Percentiles rank a stretch among this genome's conserved stretches.
Conservation (phyloP, 2,797 vertebrate genomes). For the Scomberomorus guttatus region DNA sequence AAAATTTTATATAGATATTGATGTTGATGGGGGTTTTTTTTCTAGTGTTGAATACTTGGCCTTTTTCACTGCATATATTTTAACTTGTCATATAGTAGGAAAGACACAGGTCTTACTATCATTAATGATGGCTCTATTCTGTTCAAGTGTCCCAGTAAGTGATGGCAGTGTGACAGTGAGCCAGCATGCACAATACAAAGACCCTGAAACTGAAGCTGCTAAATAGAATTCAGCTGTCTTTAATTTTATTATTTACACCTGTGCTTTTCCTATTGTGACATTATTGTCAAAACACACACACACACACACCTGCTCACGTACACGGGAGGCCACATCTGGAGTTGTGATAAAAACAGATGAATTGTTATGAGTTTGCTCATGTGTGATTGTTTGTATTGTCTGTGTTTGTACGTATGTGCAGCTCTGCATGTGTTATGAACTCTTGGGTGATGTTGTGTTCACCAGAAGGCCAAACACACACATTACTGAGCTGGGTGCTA, state of each 20-base stretch:
- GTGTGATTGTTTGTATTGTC: background rate
- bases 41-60: no score
- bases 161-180: no score
- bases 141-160: no score
- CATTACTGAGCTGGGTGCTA: slow-evolving; percentile 25
- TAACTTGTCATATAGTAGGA: no score
- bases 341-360: slow-evolving; percentile 22
- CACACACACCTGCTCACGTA: slow-evolving; percentile 26
- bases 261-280: background rate
- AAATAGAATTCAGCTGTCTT: background rate
- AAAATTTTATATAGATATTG: no score
- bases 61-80: no score
- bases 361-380: slow-evolving; percentile 10
- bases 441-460: slow-evolving; percentile 18
- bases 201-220: no score
- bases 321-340: slow-evolving; percentile 37
- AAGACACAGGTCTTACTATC: no score
- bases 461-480: slow-evolving; percentile 40
- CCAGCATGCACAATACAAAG: no score
- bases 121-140: no score
- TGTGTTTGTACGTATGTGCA: background rate
- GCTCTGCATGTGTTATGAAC: slow-evolving; percentile 5
- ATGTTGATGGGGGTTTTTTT: no score
- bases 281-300: no score
- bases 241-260: background rate